Conservation (phyloP, 2,797 vertebrate species). For the Enteromius paludinosus region DNA sequence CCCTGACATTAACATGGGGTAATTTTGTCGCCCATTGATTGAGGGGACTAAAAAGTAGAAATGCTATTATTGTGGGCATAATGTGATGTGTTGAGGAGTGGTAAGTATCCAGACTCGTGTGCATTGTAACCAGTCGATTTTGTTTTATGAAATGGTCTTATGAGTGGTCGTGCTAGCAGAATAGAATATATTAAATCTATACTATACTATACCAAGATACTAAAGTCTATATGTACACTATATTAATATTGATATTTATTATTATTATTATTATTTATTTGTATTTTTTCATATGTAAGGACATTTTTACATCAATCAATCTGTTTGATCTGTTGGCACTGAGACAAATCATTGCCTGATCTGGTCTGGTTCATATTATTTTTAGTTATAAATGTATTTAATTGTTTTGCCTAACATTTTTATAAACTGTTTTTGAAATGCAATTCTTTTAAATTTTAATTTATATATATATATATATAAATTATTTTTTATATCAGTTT, state of each 20-base stretch:
- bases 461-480: too few relatives aligned
- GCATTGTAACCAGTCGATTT: slow-evolving; percentile 43
- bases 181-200: neutral
- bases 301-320: neutral
- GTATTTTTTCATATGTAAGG: neutral
- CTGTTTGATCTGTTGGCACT: too few relatives aligned
- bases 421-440: too few relatives aligned
- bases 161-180: neutral
- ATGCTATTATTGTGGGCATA: slow-evolving; percentile 53
- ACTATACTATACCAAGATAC: too few relatives aligned
- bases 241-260: too few relatives aligned
- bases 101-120: slow-evolving; percentile 61
- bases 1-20: slow-evolving; percentile 27
- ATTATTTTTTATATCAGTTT: too few relatives aligned
- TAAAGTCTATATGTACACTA: too few relatives aligned
- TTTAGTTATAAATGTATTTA: neutral
- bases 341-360: too few relatives aligned
- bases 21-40: slow-evolving; percentile 40
- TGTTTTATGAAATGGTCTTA: slow-evolving; percentile 18
- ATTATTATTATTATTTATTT: neutral
- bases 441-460: too few relatives aligned
- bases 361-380: neutral
- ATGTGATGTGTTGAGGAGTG: slow-evolving; percentile 49
- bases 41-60: slow-evolving; percentile 63
- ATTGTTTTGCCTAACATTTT: too few relatives aligned